Evolutionary conservation across 2,113 vertebrate species (phyloP).

Genomic region (Lonchura striata): DNA sequence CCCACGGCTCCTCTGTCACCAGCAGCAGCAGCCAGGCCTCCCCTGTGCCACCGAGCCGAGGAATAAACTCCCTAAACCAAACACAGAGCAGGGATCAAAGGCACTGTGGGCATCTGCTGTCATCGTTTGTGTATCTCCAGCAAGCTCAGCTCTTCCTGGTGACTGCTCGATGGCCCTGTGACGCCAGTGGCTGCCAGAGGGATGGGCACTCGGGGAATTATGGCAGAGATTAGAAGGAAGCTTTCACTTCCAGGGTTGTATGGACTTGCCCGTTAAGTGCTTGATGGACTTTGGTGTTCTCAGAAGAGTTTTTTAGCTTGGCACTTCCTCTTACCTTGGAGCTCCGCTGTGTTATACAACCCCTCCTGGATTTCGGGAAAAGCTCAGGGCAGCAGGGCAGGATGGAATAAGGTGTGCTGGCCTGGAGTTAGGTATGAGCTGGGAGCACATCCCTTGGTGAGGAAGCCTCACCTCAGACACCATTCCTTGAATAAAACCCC

Average conservation of each 20-base stretch:
- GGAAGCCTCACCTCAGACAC: not conserved
- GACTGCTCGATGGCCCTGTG: not conserved
- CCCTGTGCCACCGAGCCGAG: not conserved
- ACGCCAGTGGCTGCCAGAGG: not conserved
- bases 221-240: not conserved
- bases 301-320: not conserved
- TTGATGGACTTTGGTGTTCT: not conserved
- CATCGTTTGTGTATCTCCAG: not conserved
- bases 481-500: not conserved
- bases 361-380: not conserved
- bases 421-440: not conserved
- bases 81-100: not conserved
- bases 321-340: not conserved
- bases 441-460: not conserved
- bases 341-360: not conserved
- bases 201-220: not conserved
- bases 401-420: not conserved
- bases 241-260: not conserved
- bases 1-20: not conserved
- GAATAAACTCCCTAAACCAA: not conserved
- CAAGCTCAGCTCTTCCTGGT: not conserved
- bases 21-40: not conserved
- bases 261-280: not conserved
- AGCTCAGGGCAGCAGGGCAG: not conserved
- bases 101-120: not conserved